Evolutionary conservation across 2,113 vertebrate species (phyloP), one percentile per base, ranked within the genome.

Genomic region (Chrysochloris asiatica): DNA sequence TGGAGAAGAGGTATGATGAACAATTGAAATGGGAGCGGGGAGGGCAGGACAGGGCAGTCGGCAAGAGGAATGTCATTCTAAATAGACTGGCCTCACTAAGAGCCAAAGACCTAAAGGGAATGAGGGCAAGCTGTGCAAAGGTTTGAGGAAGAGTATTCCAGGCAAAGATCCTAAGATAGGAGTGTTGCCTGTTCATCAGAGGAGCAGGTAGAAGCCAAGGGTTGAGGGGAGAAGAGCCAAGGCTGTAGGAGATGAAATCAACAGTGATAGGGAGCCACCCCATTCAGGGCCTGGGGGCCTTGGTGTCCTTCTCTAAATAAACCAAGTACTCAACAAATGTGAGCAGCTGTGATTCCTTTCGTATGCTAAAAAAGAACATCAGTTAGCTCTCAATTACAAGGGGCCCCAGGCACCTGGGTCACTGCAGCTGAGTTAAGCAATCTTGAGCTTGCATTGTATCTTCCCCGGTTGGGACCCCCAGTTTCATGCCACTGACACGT

Each of bases 331-430:
- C 36, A 19, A 11, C 75, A 26, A 33, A 30, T 9, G 3, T 47
- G 36, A 82, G 28, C 69, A 33, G 1, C 5, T 8, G 28, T 30
- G 28, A 8, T n/a, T 26, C 41, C 28, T 28, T n/a, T 36, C 17
- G 6, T 3, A 1, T 33, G 4, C 13, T 54, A 33, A 2, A 33
- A 16, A 8, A 30, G 41, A 26, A 30, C 41, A 28, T 19, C 30
- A 8, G 36, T 19, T 9, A 47, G 45, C 52, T 17, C 56, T 45
- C 41, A 9, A 3, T 47, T 50, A 19, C 67, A 16, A 16, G 54
- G 43, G 4, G 21, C 22, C 8, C 6, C 3, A 7, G 67, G 38
- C 7, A 2, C 2, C 0, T 30, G 43, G 21, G 36, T 14, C 19
- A 45, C 12, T 3, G 7, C 54, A 48, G 33, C 54, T 52, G 72